Base-by-base conservation (phyloP, 2,888 invertebrate species). In the Schizotus pectinicornis region DNA sequence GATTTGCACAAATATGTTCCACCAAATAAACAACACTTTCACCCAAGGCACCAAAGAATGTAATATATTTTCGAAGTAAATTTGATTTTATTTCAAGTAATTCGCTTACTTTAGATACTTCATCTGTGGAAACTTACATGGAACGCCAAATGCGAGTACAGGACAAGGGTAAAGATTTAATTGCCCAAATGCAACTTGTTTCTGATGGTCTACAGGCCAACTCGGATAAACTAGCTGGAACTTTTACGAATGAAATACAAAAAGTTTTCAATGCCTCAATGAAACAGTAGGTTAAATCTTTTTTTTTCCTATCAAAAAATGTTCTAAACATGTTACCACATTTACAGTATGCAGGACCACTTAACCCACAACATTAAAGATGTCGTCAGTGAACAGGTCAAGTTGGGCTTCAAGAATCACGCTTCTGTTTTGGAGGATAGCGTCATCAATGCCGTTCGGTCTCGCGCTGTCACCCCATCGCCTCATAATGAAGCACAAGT, bases 21-120 rank as follows among this genome's bases (percentile, higher is more conserved):
- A 88, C 41, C 96, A 98, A 80, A 84, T 98, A 54, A 94, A 95
- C 76, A 90, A 92, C 47, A 87, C 91, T 11, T 98, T 97, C 80
- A 87, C 90, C 48, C 85, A 85, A 63, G 98, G 98, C 50, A 93
- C 95, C 6, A 90, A 89, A 76, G 95, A 97, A 80, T 95, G 95
- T 95, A 81, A 86, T 88, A 79, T 42, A 37, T 13, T 30, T 43
- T 37, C 30, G 50, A 37, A 7, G 12, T 9, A 33, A 37, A 6
- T 34, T 30, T 37, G 13, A 22, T 30, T 14, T 45, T 30, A 13
- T 8, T n/a, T n/a, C n/a, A n/a, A n/a, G n/a, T 45, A 31, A 9
- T 45, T 14, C 6, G 34, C 11, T 3, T 6, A 36, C 65, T 69
- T 56, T 60, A 80, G 80, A 81, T 71, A 77, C 80, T 2, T 74